phyloP scores from a whole-genome alignment of 2,113 vertebrate genomes.

The Crotalus tigris region DNA sequence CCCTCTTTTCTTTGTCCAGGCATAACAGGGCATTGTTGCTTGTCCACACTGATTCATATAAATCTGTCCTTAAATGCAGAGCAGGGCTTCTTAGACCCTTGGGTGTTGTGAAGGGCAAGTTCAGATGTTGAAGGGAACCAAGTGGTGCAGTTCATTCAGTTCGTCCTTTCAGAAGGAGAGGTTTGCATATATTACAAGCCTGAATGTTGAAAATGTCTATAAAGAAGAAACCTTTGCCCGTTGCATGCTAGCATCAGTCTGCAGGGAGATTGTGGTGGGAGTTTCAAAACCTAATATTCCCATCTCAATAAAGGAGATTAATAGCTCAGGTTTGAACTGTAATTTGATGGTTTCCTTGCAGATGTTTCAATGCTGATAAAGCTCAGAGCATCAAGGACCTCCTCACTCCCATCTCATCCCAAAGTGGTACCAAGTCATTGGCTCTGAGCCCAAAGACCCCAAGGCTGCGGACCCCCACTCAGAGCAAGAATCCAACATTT shows the following conservation, averaged over 20 bases:
- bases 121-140: neutral
- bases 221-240: neutral
- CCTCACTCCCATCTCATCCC: neutral
- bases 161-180: neutral
- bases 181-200: neutral
- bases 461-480: neutral
- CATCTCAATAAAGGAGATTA: neutral
- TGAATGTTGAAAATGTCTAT: neutral
- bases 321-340: neutral
- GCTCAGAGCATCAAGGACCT: neutral
- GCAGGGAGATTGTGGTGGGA: neutral
- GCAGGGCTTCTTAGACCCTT: neutral
- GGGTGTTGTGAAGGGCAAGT: neutral
- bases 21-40: neutral
- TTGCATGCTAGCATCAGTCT: neutral
- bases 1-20: neutral
- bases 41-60: neutral
- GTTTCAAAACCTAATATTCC: neutral
- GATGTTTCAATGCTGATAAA: neutral
- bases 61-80: neutral
- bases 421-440: neutral
- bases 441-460: neutral
- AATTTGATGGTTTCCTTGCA: neutral
- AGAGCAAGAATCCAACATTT: neutral
- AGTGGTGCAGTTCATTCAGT: neutral